Percentiles rank a stretch among this genome's conserved stretches.
phyloP scores from a whole-genome alignment of 2,888 invertebrate genomes.

The Monoplex corrugatus region DNA sequence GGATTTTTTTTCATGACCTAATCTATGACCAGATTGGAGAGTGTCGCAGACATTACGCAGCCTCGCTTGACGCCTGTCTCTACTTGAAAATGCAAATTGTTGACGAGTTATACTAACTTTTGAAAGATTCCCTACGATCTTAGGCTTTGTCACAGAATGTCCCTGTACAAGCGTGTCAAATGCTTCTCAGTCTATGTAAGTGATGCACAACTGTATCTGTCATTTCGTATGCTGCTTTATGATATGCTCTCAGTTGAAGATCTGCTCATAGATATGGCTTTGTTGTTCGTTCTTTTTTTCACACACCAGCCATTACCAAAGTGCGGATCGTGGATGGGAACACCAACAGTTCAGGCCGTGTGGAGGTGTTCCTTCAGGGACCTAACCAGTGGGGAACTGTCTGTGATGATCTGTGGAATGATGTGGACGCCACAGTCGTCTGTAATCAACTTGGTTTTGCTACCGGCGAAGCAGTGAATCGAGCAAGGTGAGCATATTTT shows the following conservation, averaged over 20 bases:
- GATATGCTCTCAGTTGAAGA: no score
- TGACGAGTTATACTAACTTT: no score
- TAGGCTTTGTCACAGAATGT: no score
- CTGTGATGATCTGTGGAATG: conserved; percentile 74
- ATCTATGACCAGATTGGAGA: no score
- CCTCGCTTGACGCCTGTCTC: no score
- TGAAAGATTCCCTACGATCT: no score
- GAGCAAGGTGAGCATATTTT: conserved; percentile 55
- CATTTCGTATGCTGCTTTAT: no score
- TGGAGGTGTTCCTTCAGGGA: conserved; percentile 84
- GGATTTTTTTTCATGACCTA: no score
- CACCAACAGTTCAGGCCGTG: conserved; percentile 84
- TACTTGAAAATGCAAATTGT: no score
- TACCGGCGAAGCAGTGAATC: conserved; percentile 68
- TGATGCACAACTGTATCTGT: not conserved
- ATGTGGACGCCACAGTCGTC: conserved; percentile 70
- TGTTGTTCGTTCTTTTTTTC: not conserved
- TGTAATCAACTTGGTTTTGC: conserved; percentile 69
- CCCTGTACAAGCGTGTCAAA: not conserved
- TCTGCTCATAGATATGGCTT: no score
- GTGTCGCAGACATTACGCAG: no score
- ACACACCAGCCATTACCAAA: conserved; percentile 80
- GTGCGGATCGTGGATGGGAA: conserved; percentile 84
- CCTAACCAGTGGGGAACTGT: conserved; percentile 74
- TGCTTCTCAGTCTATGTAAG: not conserved